phyloP scores from a whole-genome alignment of 2,888 invertebrate genomes.

The Listrodromus nycthemerus region DNA sequence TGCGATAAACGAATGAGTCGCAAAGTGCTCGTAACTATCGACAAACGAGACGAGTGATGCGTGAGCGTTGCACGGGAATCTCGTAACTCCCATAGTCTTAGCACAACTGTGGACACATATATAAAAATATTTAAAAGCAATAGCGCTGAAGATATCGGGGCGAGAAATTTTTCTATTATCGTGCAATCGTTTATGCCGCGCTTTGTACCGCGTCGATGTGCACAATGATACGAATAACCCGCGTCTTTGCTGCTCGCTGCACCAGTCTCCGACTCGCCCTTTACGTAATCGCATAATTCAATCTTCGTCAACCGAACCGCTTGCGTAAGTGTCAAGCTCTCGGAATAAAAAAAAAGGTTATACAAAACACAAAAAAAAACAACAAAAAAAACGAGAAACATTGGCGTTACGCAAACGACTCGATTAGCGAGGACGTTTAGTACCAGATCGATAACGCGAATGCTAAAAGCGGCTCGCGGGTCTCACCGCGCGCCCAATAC shows the following conservation, averaged over 20 bases:
- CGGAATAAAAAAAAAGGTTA: slow-evolving; percentile 33
- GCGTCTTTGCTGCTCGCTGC: slow-evolving; percentile 15
- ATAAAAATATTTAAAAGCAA: too few species aligned
- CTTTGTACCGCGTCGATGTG: slow-evolving; percentile 35
- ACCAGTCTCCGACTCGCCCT: slow-evolving; percentile 9
- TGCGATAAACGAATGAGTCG: slow-evolving; percentile 8
- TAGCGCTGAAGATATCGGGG: background rate
- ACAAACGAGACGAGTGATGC: slow-evolving; percentile 33
- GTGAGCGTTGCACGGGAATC: slow-evolving; percentile 40
- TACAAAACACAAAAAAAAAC: background rate
- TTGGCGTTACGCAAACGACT: slow-evolving; percentile 47
- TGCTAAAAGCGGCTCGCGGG: background rate
- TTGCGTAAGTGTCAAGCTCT: slow-evolving; percentile 62
- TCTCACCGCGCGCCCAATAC: background rate
- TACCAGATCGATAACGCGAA: slow-evolving; percentile 52
- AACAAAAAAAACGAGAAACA: slow-evolving; percentile 7
- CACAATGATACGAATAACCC: slow-evolving; percentile 12
- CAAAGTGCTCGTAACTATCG: slow-evolving; percentile 46
- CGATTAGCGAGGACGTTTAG: slow-evolving; percentile 54
- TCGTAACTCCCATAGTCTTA: slow-evolving; percentile 10
- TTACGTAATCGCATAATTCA: slow-evolving; percentile 57
- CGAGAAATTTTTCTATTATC: background rate
- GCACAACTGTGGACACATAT: slow-evolving; percentile 16
- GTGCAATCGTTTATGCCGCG: background rate
- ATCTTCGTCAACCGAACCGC: slow-evolving; percentile 50